A percentile compares a stretch with the other conserved stretches of the same genome.
Conservation (phyloP, 2,888 invertebrate species). For the Sycophila texana region DNA sequence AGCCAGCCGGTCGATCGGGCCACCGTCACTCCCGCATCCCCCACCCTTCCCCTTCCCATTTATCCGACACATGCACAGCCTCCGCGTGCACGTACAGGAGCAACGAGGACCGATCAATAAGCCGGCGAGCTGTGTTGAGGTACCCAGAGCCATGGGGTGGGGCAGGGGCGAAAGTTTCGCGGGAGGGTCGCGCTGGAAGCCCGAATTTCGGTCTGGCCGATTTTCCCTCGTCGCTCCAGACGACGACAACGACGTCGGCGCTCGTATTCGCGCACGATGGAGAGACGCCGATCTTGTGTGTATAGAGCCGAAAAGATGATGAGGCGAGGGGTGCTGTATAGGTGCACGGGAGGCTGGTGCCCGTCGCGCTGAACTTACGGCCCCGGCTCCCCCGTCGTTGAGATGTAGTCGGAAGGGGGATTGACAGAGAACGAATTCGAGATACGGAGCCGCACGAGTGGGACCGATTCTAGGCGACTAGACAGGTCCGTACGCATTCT, state of each 20-base stretch:
- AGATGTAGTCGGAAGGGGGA: constrained; percentile 67
- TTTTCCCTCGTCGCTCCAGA: constrained; percentile 57
- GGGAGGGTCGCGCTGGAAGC: constrained; percentile 13
- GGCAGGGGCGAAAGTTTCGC: constrained; percentile 63
- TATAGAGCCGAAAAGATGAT: constrained; percentile 73
- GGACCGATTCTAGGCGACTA: background rate
- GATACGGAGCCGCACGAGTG: background rate
- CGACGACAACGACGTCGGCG: constrained; percentile 57
- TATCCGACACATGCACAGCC: constrained; percentile 60
- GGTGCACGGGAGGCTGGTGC: background rate
- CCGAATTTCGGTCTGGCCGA: constrained; percentile 56
- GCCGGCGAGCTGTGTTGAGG: constrained; percentile 66
- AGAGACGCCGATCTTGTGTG: constrained; percentile 9
- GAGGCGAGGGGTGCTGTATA: constrained; percentile 65
- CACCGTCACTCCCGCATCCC: constrained; percentile 35
- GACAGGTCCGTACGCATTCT: constrained; percentile 17
- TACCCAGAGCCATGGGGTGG: constrained; percentile 59
- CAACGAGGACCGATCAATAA: constrained; percentile 72
- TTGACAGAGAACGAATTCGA: constrained; percentile 22
- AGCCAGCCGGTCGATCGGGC: constrained; percentile 45
- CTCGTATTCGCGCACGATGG: constrained; percentile 60
- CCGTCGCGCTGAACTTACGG: background rate
- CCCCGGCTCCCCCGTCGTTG: constrained; percentile 34
- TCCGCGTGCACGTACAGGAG: constrained; percentile 62
- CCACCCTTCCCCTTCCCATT: constrained; percentile 13